Percentiles rank a stretch among this genome's conserved stretches.
Evolutionary conservation across 2,113 vertebrate genomes (phyloP).

Genomic region (Saguinus midas): DNA sequence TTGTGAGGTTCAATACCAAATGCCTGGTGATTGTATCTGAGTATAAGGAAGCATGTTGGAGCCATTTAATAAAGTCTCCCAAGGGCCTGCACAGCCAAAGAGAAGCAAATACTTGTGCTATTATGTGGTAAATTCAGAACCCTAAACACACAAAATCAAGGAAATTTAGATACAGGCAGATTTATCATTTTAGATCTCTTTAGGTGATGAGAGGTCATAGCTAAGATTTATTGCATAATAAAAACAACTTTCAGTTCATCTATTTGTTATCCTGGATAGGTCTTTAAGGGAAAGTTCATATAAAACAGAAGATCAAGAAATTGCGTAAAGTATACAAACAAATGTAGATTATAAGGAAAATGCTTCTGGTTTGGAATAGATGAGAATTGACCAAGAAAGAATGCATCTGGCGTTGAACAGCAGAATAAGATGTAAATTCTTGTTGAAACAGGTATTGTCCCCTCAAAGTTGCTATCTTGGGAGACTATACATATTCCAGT

Average conservation of each 20-base stretch:
- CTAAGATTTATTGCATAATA: not conserved
- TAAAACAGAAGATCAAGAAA: not conserved
- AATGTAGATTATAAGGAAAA: not conserved
- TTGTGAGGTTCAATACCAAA: not conserved
- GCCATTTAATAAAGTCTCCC: not conserved
- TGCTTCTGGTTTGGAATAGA: not conserved
- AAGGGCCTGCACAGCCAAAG: not conserved
- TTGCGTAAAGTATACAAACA: not conserved
- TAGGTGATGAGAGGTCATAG: conserved; percentile 12
- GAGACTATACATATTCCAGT: not conserved
- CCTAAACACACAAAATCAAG: not conserved
- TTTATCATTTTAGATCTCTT: conserved; percentile 33
- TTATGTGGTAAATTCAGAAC: conserved; percentile 12
- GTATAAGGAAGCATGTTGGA: not conserved
- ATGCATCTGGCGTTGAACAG: not conserved
- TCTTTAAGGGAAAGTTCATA: not conserved
- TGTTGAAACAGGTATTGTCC: not conserved
- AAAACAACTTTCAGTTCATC: conserved; percentile 8
- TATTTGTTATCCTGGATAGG: not conserved
- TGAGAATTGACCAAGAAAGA: conserved; percentile 34
- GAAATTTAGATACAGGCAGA: conserved; percentile 5
- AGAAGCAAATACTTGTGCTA: not conserved
- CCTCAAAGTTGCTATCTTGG: not conserved
- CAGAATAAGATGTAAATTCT: not conserved
- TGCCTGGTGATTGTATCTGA: not conserved